A percentile compares a stretch with the other conserved stretches of the same genome.
phyloP scores from a whole-genome alignment of 2,888 invertebrate genomes.

The Epistrophella euchroma region DNA sequence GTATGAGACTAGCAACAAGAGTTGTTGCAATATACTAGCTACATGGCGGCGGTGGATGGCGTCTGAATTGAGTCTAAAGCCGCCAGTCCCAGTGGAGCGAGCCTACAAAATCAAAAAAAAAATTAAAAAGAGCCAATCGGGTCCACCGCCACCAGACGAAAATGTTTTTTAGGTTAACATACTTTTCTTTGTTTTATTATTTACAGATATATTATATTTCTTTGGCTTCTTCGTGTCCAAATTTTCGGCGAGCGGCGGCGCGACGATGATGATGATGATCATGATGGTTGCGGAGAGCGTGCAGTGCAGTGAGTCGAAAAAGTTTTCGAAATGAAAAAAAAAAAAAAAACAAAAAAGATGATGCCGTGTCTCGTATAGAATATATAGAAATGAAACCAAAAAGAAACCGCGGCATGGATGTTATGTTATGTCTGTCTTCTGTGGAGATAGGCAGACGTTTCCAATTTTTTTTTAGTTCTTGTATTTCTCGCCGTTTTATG shows the following conservation, averaged over 20 bases:
- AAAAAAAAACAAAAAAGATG: too few species aligned
- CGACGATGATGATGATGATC: not conserved
- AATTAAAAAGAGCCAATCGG: slow-evolving; percentile 43
- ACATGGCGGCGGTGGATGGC: slow-evolving; percentile 18
- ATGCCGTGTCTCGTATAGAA: slow-evolving; percentile 25
- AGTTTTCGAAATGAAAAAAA: slow-evolving; percentile 49
- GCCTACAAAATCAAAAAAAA: slow-evolving; percentile 51
- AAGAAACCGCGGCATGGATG: slow-evolving; percentile 56
- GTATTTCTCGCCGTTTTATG: slow-evolving; percentile 3
- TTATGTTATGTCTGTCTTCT: slow-evolving; percentile 16
- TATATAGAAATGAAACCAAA: slow-evolving; percentile 31
- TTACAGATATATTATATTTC: slow-evolving; percentile 36
- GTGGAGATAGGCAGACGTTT: slow-evolving; percentile 29
- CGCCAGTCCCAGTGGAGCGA: slow-evolving; percentile 47
- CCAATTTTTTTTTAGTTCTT: slow-evolving; percentile 17
- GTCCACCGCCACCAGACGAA: slow-evolving; percentile 65
- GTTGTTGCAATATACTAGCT: slow-evolving; percentile 11
- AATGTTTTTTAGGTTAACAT: slow-evolving; percentile 68
- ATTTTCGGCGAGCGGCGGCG: not conserved
- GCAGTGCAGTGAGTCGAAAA: slow-evolving; percentile 6
- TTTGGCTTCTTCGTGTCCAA: slow-evolving; percentile 42
- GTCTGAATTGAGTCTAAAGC: slow-evolving; percentile 40
- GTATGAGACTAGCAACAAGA: slow-evolving; percentile 37
- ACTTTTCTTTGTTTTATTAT: slow-evolving; percentile 58
- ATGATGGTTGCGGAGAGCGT: slow-evolving; percentile 5